A percentile compares a stretch with the other conserved stretches of the same genome.
phyloP scores from a whole-genome alignment of 2,113 vertebrate genomes.

The Cololabis saira region DNA sequence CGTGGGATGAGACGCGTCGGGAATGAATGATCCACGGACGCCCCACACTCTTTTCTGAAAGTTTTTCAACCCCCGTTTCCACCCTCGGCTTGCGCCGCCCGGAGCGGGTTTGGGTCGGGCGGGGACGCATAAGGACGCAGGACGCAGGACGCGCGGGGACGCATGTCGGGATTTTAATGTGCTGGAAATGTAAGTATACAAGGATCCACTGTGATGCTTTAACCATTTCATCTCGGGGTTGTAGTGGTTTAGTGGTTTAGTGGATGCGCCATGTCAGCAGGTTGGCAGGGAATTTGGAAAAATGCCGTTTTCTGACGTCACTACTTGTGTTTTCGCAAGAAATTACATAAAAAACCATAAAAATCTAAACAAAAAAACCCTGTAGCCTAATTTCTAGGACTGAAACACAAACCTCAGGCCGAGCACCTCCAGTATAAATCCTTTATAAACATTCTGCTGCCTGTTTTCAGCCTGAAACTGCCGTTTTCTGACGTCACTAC shows the following conservation, averaged over 20 bases:
- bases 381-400: neutral
- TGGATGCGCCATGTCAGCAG: constrained; percentile 22
- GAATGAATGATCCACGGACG: too few species aligned
- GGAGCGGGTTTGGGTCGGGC: too few species aligned
- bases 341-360: neutral
- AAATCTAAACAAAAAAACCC: neutral
- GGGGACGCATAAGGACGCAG: too few species aligned
- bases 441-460: too few species aligned
- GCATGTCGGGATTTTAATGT: constrained; percentile 44
- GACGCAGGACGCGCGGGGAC: too few species aligned
- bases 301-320: neutral
- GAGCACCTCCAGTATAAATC: too few species aligned
- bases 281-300: constrained; percentile 25
- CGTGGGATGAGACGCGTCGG: too few species aligned
- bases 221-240: constrained; percentile 20
- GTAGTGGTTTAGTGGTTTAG: too few species aligned
- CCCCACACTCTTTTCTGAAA: too few species aligned
- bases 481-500: neutral
- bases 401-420: neutral
- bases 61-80: too few species aligned
- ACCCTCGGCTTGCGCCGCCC: too few species aligned
- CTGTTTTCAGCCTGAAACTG: neutral
- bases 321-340: neutral
- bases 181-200: constrained; percentile 76
- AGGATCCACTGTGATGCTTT: constrained; percentile 33